These are phyloP conservation scores for Vanessa cardui DNA, from an alignment of 2,888 invertebrate genomes.

Conservation along the genomic window DNA sequence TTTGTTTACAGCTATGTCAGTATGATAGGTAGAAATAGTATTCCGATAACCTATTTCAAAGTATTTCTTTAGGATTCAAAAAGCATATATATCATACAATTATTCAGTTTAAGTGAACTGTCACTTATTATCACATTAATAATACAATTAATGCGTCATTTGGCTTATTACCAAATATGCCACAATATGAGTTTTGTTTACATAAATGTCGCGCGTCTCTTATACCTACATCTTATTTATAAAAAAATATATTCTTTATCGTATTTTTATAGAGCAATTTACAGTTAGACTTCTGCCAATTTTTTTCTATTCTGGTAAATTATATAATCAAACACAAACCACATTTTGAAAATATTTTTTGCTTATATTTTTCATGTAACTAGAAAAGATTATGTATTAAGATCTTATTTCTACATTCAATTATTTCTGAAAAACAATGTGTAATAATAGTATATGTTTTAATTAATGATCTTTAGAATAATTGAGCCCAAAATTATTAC, in stretches of 20 bases:
- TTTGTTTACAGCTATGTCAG: too few relatives aligned
- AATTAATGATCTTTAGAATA: too few relatives aligned
- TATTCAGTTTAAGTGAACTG: too few relatives aligned
- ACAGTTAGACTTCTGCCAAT: neutral
- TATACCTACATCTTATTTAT: neutral
- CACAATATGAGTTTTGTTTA: slow-evolving; percentile 34
- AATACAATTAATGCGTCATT: slow-evolving; percentile 25
- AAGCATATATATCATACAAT: too few relatives aligned
- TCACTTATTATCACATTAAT: slow-evolving; percentile 4
- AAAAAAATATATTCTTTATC: neutral
- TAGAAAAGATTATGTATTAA: neutral
- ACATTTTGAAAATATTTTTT: too few relatives aligned
- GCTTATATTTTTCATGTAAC: too few relatives aligned
- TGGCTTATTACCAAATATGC: slow-evolving; percentile 35
- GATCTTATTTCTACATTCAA: neutral
- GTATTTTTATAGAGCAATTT: slow-evolving; percentile 10
- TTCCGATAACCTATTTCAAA: too few relatives aligned
- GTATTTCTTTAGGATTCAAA: too few relatives aligned
- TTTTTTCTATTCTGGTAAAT: neutral
- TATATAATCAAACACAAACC: neutral
- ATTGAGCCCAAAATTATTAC: too few relatives aligned
- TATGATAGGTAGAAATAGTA: too few relatives aligned
- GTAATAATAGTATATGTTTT: too few relatives aligned
- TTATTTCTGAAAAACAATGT: too few relatives aligned
- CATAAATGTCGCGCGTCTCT: slow-evolving; percentile 3